These are phyloP conservation scores for Clusia tigrina DNA, from an alignment of 2,888 invertebrate species.

Conservation along the genomic window DNA sequence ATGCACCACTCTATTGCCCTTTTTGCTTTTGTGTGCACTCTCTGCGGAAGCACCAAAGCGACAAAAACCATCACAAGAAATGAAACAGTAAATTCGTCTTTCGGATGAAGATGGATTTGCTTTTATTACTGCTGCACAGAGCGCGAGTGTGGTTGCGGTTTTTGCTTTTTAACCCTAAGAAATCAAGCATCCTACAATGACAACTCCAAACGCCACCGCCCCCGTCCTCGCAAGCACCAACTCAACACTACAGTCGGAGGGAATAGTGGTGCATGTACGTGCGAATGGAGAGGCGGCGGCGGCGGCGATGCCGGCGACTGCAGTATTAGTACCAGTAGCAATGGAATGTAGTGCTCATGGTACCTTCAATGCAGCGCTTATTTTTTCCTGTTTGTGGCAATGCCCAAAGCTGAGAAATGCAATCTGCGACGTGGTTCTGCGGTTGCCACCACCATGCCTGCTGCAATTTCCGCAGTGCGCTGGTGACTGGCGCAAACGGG, in stretches of 20 bases:
- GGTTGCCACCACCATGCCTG: conserved; percentile 21
- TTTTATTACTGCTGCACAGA: conserved; percentile 16
- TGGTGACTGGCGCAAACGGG: no score
- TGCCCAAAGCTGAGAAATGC: conserved; percentile 17
- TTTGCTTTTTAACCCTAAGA: neutral
- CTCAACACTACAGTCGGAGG: no score
- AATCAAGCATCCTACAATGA: neutral
- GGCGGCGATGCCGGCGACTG: no score
- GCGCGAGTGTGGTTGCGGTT: conserved; percentile 8
- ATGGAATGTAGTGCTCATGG: no score
- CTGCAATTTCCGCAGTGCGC: neutral
- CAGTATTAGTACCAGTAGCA: neutral
- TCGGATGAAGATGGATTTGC: conserved; percentile 35
- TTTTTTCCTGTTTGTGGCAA: neutral
- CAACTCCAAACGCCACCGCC: no score
- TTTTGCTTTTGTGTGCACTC: conserved; percentile 9
- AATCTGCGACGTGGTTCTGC: conserved; percentile 35
- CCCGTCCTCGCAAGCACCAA: no score
- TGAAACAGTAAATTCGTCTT: conserved; percentile 33
- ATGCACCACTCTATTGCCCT: no score
- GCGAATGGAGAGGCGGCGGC: no score
- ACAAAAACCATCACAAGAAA: conserved; percentile 1
- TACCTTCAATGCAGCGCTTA: neutral
- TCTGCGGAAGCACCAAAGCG: neutral
- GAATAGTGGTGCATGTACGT: no score